phyloP scores from a whole-genome alignment of 2,113 vertebrate species.

The Entomyzon cyanotis region DNA sequence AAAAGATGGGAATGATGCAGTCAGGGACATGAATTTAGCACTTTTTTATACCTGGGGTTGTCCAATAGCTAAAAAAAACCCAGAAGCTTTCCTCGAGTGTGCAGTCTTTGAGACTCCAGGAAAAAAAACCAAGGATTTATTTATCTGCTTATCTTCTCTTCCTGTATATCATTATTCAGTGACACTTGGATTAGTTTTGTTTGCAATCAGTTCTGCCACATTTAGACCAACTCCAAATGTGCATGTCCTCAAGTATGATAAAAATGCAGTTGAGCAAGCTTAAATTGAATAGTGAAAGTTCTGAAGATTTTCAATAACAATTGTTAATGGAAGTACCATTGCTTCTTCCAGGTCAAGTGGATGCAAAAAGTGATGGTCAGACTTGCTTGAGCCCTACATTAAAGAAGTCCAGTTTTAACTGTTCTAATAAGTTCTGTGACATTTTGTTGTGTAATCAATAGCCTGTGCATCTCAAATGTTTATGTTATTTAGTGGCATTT shows the following conservation, averaged over 20 bases:
- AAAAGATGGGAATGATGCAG: neutral
- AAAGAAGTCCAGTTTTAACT: neutral
- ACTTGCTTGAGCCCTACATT: neutral
- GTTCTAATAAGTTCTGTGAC: neutral
- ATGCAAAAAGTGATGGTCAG: neutral
- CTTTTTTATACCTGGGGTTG: neutral
- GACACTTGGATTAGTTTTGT: slow-evolving; percentile 23
- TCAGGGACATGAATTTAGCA: neutral
- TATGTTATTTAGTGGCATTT: neutral
- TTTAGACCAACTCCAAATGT: slow-evolving; percentile 1
- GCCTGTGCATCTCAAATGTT: neutral
- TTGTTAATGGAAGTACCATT: neutral
- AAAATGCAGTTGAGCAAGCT: neutral
- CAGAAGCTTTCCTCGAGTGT: neutral
- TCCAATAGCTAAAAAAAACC: neutral
- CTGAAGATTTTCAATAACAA: neutral
- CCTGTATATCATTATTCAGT: neutral
- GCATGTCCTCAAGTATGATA: neutral
- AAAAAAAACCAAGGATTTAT: neutral
- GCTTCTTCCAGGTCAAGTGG: neutral
- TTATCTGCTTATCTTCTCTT: slow-evolving; percentile 7
- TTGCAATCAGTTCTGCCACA: slow-evolving; percentile 12
- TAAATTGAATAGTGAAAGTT: neutral
- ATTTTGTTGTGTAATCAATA: neutral
- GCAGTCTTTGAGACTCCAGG: neutral